Percentiles rank a stretch among this genome's conserved stretches.
Conservation (phyloP, 1,140 invertebrate species). For the Meloidogyne floridensis region DNA sequence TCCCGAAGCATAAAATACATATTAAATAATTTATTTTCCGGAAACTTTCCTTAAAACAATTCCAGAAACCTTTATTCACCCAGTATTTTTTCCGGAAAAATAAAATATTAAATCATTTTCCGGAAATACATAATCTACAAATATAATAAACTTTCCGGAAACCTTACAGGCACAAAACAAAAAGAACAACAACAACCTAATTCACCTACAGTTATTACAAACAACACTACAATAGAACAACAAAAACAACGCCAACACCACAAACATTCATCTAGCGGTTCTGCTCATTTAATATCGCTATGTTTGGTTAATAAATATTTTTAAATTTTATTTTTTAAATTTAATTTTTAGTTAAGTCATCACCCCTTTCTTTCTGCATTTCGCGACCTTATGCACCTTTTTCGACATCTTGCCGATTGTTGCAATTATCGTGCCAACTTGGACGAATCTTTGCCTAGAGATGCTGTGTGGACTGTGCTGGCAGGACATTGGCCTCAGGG, state of each 20-base stretch:
- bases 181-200: slow-evolving; percentile 27
- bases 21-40: too few species aligned
- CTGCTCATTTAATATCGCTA: slow-evolving; percentile 2
- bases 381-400: slow-evolving; percentile 90
- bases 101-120: too few species aligned
- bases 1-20: too few species aligned
- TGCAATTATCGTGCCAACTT: slow-evolving; percentile 76
- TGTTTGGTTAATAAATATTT: not conserved
- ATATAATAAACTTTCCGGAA: too few species aligned
- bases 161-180: slow-evolving; percentile 19
- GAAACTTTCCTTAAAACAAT: too few species aligned
- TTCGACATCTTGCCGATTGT: slow-evolving; percentile 92
- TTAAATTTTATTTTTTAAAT: slow-evolving; percentile 69
- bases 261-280: not conserved
- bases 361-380: slow-evolving; percentile 98
- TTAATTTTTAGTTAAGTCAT: slow-evolving; percentile 91
- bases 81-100: too few species aligned
- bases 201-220: not conserved
- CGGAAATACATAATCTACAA: not conserved
- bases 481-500: slow-evolving; percentile 73
- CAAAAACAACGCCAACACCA: not conserved
- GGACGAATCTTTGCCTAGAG: slow-evolving; percentile 57
- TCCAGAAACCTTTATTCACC: too few species aligned
- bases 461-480: slow-evolving; percentile 68
- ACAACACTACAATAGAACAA: not conserved